phyloP scores from a whole-genome alignment of 2,113 vertebrate genomes.

The Zootoca vivipara region DNA sequence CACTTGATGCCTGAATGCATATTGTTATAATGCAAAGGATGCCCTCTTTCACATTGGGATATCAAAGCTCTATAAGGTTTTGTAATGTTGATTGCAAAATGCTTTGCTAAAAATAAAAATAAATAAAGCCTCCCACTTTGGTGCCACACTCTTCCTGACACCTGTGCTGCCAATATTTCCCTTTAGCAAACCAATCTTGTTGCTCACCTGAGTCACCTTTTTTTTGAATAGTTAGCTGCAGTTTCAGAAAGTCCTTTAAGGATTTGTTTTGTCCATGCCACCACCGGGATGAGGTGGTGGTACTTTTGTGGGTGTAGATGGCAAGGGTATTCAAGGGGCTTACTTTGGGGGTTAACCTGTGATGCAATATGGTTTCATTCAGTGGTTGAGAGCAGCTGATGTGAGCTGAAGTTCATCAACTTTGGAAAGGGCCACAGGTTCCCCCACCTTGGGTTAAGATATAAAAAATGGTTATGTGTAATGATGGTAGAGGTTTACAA shows the following conservation, averaged over 20 bases:
- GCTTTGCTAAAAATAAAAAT: neutral
- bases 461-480: neutral
- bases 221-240: neutral
- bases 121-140: neutral
- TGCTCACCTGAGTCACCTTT: neutral
- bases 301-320: neutral
- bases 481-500: neutral
- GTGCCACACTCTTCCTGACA: neutral
- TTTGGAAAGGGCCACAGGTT: neutral
- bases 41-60: neutral
- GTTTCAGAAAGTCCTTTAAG: neutral
- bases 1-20: too few relatives aligned
- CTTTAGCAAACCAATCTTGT: neutral
- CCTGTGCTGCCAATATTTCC: neutral
- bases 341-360: neutral
- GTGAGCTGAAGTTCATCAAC: neutral
- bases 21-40: neutral
- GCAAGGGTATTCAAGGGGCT: neutral
- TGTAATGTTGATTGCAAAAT: neutral
- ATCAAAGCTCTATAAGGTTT: neutral
- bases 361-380: neutral
- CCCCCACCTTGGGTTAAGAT: neutral
- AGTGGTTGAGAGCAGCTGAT: too few relatives aligned
- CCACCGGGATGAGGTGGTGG: neutral
- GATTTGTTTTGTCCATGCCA: neutral